These are phyloP conservation scores for Drosophila auraria DNA, from an alignment of 1,140 invertebrate genomes.

Conservation along the genomic window DNA sequence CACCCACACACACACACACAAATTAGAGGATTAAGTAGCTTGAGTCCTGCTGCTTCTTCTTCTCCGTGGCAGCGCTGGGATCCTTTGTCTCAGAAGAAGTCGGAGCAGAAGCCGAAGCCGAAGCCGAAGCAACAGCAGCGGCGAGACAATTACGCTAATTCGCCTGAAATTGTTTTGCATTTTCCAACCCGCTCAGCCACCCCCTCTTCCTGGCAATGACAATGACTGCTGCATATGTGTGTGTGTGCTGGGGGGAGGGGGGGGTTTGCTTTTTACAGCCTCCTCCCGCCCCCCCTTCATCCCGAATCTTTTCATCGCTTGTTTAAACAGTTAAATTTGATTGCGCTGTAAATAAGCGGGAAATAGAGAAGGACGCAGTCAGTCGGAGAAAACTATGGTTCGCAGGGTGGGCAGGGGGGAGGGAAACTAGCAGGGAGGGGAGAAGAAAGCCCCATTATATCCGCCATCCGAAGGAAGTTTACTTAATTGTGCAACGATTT, in stretches of 20 bases:
- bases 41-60: constrained; percentile 68
- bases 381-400: constrained; percentile 24
- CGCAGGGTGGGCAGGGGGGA: neutral
- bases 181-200: constrained; percentile 21
- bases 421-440: too few relatives aligned
- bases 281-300: neutral
- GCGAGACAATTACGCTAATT: constrained; percentile 82
- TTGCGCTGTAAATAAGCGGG: constrained; percentile 70
- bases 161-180: constrained; percentile 58
- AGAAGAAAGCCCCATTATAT: constrained; percentile 25
- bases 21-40: constrained; percentile 71
- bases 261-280: too few relatives aligned
- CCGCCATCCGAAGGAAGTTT: constrained; percentile 33
- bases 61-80: constrained; percentile 2
- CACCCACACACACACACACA: constrained; percentile 37
- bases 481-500: constrained; percentile 48
- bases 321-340: constrained; percentile 79
- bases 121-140: constrained; percentile 60
- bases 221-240: constrained; percentile 48
- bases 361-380: constrained; percentile 17
- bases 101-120: constrained; percentile 21
- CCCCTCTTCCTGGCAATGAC: constrained; percentile 31
- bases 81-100: constrained; percentile 40
- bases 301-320: constrained; percentile 70
- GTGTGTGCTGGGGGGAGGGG: neutral